Base-by-base conservation (phyloP, 2,888 invertebrate genomes). In the Cancer borealis region DNA sequence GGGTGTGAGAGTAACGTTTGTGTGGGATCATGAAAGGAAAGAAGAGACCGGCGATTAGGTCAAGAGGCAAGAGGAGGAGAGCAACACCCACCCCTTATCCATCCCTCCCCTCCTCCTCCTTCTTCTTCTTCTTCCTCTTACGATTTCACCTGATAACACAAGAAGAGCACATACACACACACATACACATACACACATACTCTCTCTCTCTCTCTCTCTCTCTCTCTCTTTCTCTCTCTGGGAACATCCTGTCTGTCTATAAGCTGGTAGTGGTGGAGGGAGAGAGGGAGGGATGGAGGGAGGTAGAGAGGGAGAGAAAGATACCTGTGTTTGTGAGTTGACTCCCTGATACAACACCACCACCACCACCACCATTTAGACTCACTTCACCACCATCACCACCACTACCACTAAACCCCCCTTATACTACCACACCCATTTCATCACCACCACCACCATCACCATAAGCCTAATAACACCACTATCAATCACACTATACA, bases 161-260 rank as follows among this genome's bases (percentile, higher is more conserved):
- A 14, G 21, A 6, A 21, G n/a, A n/a, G n/a, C 66, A 21, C 66
- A n/a, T n/a, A 66, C 66, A 66, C 66, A 66, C 66, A n/a, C n/a
- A 66, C 66, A n/a, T 6, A n/a, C 66, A n/a, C n/a, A n/a, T n/a
- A 66, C n/a, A 66, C n/a, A 66, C 66, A 66, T 4, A 66, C 79
- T 30, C 79, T 30, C 79, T 79, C 79, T 79, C 79, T 79, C 79
- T 79, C 79, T 79, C 79, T 79, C 79, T 79, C 79, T 79, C 79
- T 79, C 79, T 79, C 79, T 79, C 79, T 79, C 79, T 79, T 30
- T 79, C 79, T 79, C 79, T 79, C 30, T 79, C 79, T 30, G 79
- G 26, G 79, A 66, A 66, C 66, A 66, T 66, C 66, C 66, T 79
- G 79, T 79, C 30, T 79, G 26, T 79, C 12, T 30, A 39, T 39